phyloP scores from a whole-genome alignment of 1,140 invertebrate species.

The Phenacoccus solenopsis region DNA sequence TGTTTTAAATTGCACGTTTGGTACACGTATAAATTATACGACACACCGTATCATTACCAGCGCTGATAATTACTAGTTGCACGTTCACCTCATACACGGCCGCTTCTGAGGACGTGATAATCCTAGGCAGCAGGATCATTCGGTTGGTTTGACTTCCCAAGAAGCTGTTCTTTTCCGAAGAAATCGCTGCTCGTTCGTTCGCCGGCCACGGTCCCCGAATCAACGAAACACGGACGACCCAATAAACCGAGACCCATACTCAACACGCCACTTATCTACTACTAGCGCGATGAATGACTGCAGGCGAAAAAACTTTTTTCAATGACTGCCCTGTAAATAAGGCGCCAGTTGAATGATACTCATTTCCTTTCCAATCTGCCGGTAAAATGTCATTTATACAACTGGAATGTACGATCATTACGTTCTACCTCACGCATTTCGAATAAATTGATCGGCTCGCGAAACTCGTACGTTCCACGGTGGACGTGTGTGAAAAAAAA shows the following conservation, averaged over 20 bases:
- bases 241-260: constrained; percentile 8
- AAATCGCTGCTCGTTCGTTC: neutral
- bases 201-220: too few species aligned
- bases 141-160: constrained; percentile 17
- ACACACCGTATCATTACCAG: constrained; percentile 11
- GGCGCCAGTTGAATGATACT: constrained; percentile 17
- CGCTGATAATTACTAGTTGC: constrained; percentile 11
- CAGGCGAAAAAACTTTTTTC: constrained; percentile 5
- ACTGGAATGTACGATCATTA: constrained; percentile 5
- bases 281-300: constrained; percentile 1
- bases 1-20: constrained; percentile 16
- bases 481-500: too few species aligned
- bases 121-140: constrained; percentile 15
- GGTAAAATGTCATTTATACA: constrained; percentile 12
- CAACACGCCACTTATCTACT: neutral
- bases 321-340: constrained; percentile 4
- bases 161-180: constrained; percentile 1
- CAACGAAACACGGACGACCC: neutral
- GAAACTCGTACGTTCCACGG: neutral
- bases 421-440: neutral
- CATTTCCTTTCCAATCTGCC: constrained; percentile 11
- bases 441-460: neutral
- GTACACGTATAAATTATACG: constrained; percentile 14
- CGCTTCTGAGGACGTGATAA: constrained; percentile 14
- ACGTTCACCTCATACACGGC: constrained; percentile 9